Base-by-base conservation (phyloP, 2,888 invertebrate genomes). In the Napeogenes sylphis region DNA sequence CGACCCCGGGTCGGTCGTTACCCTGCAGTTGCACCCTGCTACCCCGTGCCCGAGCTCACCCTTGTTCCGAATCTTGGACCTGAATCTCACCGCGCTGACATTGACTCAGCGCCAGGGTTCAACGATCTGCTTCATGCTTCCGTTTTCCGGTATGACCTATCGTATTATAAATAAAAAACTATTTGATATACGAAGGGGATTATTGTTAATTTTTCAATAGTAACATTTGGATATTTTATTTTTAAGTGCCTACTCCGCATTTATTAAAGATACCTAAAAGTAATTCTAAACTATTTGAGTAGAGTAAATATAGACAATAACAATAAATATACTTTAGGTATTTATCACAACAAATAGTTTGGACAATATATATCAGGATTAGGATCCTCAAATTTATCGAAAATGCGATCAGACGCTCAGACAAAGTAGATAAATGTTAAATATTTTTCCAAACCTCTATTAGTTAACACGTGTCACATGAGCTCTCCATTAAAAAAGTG, bases 1-100 rank as follows among this genome's bases (percentile, higher is more conserved):
- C 85, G 89, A 89, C 88, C 90, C 83, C 88, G 78, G 76, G 76
- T 70, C 83, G 89, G 89, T 89, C 89, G 85, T 90, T 88, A 84
- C 87, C 85, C 89, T 73, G 85, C 82, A 79, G 82, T 81, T 87
- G 88, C 90, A 89, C 89, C 88, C 89, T 88, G 87, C 89, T 86
- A 87, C 88, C 89, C 88, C 79, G 83, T 78, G 71, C 81, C 73
- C 51, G 30, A 51, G 77, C 85, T 83, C 85, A 86, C 88, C 87
- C 90, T 81, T 81, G 80, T 82, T 84, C 83, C 84, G 84, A 86
- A 90, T 87, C 85, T 87, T 86, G 82, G 85, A 82, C 80, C 83
- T 78, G 75, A 73, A 79, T 77, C 74, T 73, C 70, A 70, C 74
- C 76, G 74, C 76, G 80, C 85, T 89, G 90, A 89, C 90, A 90